Evolutionary conservation across 2,797 vertebrate species (phyloP).

Genomic region (Smutsia gigantea): DNA sequence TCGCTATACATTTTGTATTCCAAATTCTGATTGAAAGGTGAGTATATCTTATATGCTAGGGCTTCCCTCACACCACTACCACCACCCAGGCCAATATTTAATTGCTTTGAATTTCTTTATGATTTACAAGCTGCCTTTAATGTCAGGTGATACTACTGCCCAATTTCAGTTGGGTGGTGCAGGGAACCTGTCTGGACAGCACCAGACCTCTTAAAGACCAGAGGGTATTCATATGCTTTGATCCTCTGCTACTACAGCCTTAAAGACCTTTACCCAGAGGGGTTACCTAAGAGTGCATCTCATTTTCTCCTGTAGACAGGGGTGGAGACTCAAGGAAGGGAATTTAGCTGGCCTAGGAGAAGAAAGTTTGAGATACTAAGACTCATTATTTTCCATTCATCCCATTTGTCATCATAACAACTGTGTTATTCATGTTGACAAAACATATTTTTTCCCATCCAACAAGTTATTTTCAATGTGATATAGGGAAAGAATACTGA

Average conservation of each 20-base stretch:
- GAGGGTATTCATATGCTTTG: not conserved
- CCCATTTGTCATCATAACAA: not conserved
- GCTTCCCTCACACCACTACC: not conserved
- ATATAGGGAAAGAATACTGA: not conserved
- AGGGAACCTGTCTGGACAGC: not conserved
- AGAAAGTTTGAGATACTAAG: not conserved
- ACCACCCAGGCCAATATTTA: not conserved
- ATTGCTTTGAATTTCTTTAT: not conserved
- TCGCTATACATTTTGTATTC: not conserved
- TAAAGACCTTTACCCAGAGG: not conserved
- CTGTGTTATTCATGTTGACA: not conserved
- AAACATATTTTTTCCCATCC: not conserved
- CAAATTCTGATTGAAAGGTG: conserved; percentile 18
- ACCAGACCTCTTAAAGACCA: not conserved
- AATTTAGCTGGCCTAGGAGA: not conserved
- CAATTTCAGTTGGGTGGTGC: not conserved
- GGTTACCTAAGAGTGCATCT: not conserved
- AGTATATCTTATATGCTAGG: not conserved
- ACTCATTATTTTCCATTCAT: not conserved
- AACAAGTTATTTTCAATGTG: not conserved
- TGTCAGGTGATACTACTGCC: not conserved
- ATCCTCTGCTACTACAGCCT: not conserved
- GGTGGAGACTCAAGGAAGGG: not conserved
- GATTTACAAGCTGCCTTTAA: not conserved
- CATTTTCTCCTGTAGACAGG: not conserved